phyloP scores from a whole-genome alignment of 1,140 invertebrate species.

The Zaprionus ghesquierei region DNA sequence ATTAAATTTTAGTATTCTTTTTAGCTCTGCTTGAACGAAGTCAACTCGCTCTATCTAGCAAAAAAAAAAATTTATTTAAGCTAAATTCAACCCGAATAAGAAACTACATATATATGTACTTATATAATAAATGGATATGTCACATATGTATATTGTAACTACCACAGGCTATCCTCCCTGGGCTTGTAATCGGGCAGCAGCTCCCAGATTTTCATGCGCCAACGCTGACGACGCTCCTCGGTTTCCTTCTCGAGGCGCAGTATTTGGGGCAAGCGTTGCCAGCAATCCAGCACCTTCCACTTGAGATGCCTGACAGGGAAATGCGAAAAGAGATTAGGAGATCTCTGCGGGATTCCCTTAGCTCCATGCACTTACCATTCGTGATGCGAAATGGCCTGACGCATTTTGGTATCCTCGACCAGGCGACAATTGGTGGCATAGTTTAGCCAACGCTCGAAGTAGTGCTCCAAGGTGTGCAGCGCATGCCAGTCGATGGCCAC shows the following conservation, averaged over 20 bases:
- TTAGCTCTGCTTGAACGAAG: neutral
- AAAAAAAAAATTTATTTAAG: neutral
- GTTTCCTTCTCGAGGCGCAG: constrained; percentile 86
- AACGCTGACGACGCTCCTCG: constrained; percentile 86
- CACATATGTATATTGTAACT: constrained; percentile 21
- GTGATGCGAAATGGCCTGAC: constrained; percentile 84
- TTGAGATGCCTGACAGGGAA: constrained; percentile 82
- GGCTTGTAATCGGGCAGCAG: constrained; percentile 87
- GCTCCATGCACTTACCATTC: constrained; percentile 82
- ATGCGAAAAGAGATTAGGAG: neutral
- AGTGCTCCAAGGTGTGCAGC: constrained; percentile 83
- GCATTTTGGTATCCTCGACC: constrained; percentile 83
- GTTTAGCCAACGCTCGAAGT: constrained; percentile 84
- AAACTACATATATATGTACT: neutral
- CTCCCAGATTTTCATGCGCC: constrained; percentile 87
- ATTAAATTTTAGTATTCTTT: neutral
- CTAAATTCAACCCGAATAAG: constrained; percentile 20
- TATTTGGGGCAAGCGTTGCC: constrained; percentile 85
- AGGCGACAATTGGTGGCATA: constrained; percentile 82
- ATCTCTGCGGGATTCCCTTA: neutral
- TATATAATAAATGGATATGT: constrained; percentile 38
- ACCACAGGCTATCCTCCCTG: constrained; percentile 75
- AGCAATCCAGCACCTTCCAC: constrained; percentile 85
- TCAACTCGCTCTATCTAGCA: neutral
- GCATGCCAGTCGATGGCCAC: constrained; percentile 86